These are phyloP conservation scores for Petroica traversi DNA, from an alignment of 2,113 vertebrate genomes.

Conservation along the genomic window DNA sequence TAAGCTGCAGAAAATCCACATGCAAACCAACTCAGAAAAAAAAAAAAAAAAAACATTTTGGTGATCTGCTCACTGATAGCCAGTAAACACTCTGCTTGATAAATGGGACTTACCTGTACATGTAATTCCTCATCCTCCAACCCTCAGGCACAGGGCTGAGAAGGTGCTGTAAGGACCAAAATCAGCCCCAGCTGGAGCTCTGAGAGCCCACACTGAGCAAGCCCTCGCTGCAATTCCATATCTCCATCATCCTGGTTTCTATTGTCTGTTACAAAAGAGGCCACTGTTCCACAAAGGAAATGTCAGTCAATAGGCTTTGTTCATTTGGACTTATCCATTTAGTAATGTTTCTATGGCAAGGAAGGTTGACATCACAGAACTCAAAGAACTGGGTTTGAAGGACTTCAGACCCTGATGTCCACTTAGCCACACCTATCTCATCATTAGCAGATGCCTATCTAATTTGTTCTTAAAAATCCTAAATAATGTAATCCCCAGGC, in stretches of 20 bases:
- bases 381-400: not conserved
- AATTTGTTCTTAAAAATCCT: not conserved
- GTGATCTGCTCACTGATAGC: not conserved
- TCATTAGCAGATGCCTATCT: not conserved
- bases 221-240: accelerated
- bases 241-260: not conserved
- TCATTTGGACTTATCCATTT: not conserved
- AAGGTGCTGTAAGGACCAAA: not conserved
- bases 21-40: not conserved
- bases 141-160: not conserved
- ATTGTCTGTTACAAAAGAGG: not conserved
- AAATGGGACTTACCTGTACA: not conserved
- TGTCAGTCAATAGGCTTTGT: not conserved
- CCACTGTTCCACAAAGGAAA: not conserved
- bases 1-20: slow-evolving; percentile 40
- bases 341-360: not conserved
- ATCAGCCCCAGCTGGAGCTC: not conserved
- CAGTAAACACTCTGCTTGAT: not conserved
- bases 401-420: not conserved
- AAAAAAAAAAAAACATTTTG: slow-evolving; percentile 20
- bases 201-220: not conserved
- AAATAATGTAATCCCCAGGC: not conserved
- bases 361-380: not conserved
- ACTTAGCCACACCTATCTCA: not conserved
- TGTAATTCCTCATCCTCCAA: not conserved